Conservation (phyloP, 2,888 invertebrate genomes). For the Macrosiphum euphorbiae region DNA sequence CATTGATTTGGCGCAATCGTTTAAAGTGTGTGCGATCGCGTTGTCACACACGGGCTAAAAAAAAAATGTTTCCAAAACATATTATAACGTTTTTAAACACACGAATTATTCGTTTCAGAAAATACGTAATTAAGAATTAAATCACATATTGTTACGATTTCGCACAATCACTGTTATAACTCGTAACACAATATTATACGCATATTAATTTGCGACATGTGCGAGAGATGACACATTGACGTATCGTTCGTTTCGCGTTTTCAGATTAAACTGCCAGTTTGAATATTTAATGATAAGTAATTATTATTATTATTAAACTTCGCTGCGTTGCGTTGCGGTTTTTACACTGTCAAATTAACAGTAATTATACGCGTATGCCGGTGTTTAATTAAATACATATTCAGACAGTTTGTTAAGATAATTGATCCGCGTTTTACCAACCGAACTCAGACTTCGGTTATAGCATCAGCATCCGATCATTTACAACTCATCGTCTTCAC, state of each 20-base stretch:
- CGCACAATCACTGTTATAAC: neutral
- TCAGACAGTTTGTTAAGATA: neutral
- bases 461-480: neutral
- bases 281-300: slow-evolving; percentile 23
- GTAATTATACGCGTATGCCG: neutral
- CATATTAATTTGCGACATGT: neutral
- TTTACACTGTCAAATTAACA: slow-evolving; percentile 2
- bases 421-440: neutral
- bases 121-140: neutral
- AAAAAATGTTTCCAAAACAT: neutral
- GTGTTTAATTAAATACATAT: slow-evolving; percentile 10
- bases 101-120: neutral
- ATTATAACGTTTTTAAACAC: neutral
- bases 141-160: neutral
- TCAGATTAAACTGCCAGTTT: neutral
- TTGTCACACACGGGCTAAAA: neutral
- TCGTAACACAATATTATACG: neutral
- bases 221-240: neutral
- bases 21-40: neutral
- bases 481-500: neutral
- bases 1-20: slow-evolving; percentile 37
- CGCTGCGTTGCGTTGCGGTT: neutral
- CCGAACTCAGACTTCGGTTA: neutral
- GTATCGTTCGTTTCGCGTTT: neutral
- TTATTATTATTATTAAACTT: slow-evolving; percentile 16